Evolutionary conservation across 1,140 invertebrate species (phyloP), one percentile per base, ranked within the genome.

Genomic region (Caenorhabditis brenneri): DNA sequence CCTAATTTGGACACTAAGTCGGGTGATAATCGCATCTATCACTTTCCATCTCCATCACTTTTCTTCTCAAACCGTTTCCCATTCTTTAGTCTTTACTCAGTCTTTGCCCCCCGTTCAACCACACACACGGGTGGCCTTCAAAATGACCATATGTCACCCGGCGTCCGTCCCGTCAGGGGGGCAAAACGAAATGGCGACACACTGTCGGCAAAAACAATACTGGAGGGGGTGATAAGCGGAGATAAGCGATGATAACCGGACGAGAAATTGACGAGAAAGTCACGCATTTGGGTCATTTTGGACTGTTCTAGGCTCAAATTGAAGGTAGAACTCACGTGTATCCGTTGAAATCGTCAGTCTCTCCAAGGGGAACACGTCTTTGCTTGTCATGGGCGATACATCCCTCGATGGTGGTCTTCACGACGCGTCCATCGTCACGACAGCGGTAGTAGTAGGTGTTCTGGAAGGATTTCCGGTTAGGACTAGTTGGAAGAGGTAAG

Each of bases 241-340:
- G 5, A 15, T 51, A 42, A 22, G 31, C 2, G 33, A 46, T 29
- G 22, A 24, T n/a, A n/a, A n/a, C n/a, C n/a, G n/a, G n/a, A n/a
- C n/a, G n/a, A n/a, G n/a, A n/a, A n/a, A n/a, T n/a, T n/a, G n/a
- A n/a, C n/a, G n/a, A n/a, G n/a, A n/a, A n/a, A n/a, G n/a, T n/a
- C n/a, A n/a, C n/a, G n/a, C n/a, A n/a, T n/a, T n/a, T n/a, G n/a
- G n/a, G n/a, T n/a, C n/a, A n/a, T n/a, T n/a, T n/a, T n/a, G n/a
- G n/a, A n/a, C n/a, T n/a, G n/a, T n/a, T n/a, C n/a, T n/a, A n/a
- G n/a, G n/a, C n/a, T n/a, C n/a, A n/a, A n/a, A n/a, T n/a, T n/a
- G n/a, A n/a, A n/a, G n/a, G n/a, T n/a, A n/a, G n/a, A 79, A 58
- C 86, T 85, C 65, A 86, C 85, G 83, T 86, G 86, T 87, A 87